Evolutionary conservation across 2,888 invertebrate species (phyloP), one percentile per base, ranked within the genome.

Genomic region (Callinectes sapidus): DNA sequence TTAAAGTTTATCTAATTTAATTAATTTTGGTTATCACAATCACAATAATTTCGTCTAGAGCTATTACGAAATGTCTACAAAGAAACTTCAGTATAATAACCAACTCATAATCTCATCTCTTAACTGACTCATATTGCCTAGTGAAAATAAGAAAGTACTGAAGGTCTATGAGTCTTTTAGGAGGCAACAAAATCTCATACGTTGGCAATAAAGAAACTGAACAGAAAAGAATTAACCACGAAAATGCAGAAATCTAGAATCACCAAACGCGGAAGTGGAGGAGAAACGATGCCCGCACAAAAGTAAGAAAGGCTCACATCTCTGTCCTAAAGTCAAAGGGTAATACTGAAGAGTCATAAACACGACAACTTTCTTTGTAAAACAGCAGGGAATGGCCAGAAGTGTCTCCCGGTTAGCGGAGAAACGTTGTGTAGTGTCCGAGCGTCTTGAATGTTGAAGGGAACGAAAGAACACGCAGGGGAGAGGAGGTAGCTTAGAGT

Each of bases 391-490:
- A 48, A 87, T 28, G 87, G 48, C 54, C 42, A 42, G 28, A 54
- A 48, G 87, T 54, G 54, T 87, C 48, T 48, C 54, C 42, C 87
- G 2, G 48, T 42, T 28, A 48, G 87, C 39, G n/a, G 48, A 87
- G 87, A 87, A 39, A 28, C 28, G 87, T 42, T 28, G 54, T 87
- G 54, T 28, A 87, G 42, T 18, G 42, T 48, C 28, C 87, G 16
- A 18, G 54, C 42, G 87, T 28, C n/a, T 87, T 48, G 28, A 42
- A 87, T 87, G 87, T 48, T 87, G 42, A 87, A 48, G 54, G 87
- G 54, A 39, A 87, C 54, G 39, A 87, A 54, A 14, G 54, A 42
- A 39, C 28, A 28, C 87, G 48, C 28, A 42, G 28, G 10, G 87
- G 16, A 48, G 87, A 48, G 87, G 16, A 87, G 48, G 48, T n/a